Percentiles rank a stretch among this genome's conserved stretches.
Conservation (phyloP, 2,113 vertebrate species). For the Apodemus speciosus region DNA sequence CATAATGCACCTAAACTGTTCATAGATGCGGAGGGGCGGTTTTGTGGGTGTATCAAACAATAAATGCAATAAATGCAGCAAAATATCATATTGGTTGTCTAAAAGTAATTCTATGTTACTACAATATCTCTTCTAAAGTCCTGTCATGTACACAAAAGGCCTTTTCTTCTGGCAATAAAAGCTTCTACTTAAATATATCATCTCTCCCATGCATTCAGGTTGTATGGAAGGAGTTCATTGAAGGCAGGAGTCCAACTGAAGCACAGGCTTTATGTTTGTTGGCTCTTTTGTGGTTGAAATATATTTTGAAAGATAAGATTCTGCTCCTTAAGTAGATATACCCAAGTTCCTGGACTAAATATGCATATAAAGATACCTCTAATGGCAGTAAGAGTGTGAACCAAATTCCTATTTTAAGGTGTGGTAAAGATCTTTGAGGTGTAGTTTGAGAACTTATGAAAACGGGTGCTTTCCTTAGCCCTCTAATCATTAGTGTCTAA, state of each 20-base stretch:
- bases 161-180: constrained; percentile 21
- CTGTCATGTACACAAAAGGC: neutral
- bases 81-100: constrained; percentile 20
- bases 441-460: constrained; percentile 27
- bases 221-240: constrained; percentile 32
- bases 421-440: constrained; percentile 50
- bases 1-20: neutral
- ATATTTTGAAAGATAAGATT: constrained; percentile 46
- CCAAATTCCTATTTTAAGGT: constrained; percentile 10
- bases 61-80: neutral
- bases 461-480: neutral
- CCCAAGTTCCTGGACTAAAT: neutral
- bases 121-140: constrained; percentile 34
- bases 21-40: neutral
- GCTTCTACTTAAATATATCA: neutral
- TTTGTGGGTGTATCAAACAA: neutral
- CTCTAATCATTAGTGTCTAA: constrained; percentile 54
- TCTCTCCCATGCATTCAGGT: constrained; percentile 15
- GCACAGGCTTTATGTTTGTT: neutral
- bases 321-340: neutral
- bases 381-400: neutral
- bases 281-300: constrained; percentile 9
- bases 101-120: constrained; percentile 33
- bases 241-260: neutral
- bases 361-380: neutral